These are phyloP conservation scores for Quadriops clusia DNA, from an alignment of 2,888 invertebrate species.

Conservation along the genomic window DNA sequence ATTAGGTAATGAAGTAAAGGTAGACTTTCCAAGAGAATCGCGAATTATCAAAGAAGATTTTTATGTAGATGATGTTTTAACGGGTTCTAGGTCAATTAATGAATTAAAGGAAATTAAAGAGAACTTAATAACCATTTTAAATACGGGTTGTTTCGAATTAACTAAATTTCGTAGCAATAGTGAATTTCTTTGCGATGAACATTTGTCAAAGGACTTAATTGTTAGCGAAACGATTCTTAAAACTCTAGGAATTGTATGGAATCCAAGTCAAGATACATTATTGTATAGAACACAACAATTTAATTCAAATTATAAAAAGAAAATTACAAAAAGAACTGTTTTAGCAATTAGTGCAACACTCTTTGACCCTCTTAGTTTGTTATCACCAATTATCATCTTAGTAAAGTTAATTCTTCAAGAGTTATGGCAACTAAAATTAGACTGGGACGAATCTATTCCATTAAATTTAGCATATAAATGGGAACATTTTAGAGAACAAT, in stretches of 20 bases:
- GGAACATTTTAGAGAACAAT: slow-evolving; percentile 3
- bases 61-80: slow-evolving; percentile 1
- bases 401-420: slow-evolving; percentile 12
- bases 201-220: neutral
- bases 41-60: slow-evolving; percentile 3
- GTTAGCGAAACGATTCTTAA: slow-evolving; percentile 1
- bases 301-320: neutral
- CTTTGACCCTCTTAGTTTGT: slow-evolving; percentile 12
- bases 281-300: slow-evolving; percentile 1
- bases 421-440: slow-evolving; percentile 7
- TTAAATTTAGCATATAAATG: slow-evolving; percentile 6
- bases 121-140: slow-evolving; percentile 14
- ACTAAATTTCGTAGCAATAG: too few species aligned
- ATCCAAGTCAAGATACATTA: slow-evolving; percentile 3
- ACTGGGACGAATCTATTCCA: slow-evolving; percentile 10
- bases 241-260: slow-evolving; percentile 9
- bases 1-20: neutral
- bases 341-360: slow-evolving; percentile 10
- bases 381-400: slow-evolving; percentile 7
- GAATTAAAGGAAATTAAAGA: slow-evolving; percentile 8
- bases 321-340: slow-evolving; percentile 9
- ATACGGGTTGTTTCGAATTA: slow-evolving; percentile 14
- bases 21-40: neutral
- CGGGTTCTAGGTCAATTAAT: neutral
- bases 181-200: neutral